phyloP scores from a whole-genome alignment of 2,888 invertebrate genomes.

The Pteria penguin region DNA sequence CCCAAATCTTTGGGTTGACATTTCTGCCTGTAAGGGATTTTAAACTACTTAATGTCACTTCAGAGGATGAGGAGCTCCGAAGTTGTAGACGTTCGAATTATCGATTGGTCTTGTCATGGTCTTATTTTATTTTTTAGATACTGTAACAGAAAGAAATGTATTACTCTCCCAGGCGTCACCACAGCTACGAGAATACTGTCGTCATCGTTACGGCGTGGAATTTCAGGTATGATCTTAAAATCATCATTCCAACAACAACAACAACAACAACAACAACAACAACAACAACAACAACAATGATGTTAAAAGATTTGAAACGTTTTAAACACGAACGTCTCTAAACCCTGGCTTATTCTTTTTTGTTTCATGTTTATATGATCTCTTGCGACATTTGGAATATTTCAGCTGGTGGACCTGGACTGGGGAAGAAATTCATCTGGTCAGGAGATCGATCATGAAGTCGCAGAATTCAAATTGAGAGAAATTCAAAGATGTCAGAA shows the following conservation, averaged over 20 bases:
- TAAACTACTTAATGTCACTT: no score
- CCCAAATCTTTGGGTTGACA: no score
- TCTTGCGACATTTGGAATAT: neutral
- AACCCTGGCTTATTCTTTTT: no score
- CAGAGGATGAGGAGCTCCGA: no score
- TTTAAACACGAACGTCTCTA: no score
- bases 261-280: neutral
- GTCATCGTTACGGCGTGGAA: conserved; percentile 73
- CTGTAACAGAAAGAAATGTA: conserved; percentile 66
- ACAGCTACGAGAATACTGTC: conserved; percentile 71
- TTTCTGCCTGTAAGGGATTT: no score
- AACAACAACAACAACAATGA: no score
- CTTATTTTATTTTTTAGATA: conserved; percentile 63
- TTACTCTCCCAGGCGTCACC: conserved; percentile 72
- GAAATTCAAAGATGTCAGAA: conserved; percentile 71
- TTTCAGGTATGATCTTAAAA: conserved; percentile 67
- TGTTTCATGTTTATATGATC: no score
- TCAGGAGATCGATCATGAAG: conserved; percentile 39
- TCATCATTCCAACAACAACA: no score
- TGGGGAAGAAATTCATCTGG: conserved; percentile 67
- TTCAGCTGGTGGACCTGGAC: conserved; percentile 73
- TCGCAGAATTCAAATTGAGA: conserved; percentile 51
- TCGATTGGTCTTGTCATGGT: no score
- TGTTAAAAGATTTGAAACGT: no score
- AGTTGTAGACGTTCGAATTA: no score